phyloP scores from a whole-genome alignment of 2,113 vertebrate genomes.

The Cololabis saira region DNA sequence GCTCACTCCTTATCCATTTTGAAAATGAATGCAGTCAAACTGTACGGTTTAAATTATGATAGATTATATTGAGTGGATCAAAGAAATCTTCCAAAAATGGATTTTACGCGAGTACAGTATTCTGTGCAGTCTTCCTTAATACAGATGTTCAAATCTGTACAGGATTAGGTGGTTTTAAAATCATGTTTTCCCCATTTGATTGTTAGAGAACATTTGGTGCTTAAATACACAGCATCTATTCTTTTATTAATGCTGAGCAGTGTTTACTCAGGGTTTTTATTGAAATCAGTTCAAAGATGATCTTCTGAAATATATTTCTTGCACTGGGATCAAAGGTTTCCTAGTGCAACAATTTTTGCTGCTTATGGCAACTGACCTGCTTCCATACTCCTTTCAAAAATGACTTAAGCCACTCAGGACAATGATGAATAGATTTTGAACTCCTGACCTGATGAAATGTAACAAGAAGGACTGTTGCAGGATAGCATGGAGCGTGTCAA shows the following conservation, averaged over 20 bases:
- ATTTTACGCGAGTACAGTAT: slow-evolving; percentile 55
- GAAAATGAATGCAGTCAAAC: slow-evolving; percentile 56
- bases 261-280: not conserved
- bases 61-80: slow-evolving; percentile 70
- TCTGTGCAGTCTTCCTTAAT: slow-evolving; percentile 31
- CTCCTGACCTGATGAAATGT: slow-evolving; percentile 60
- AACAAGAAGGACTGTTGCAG: slow-evolving; percentile 38
- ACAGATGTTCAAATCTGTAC: slow-evolving; percentile 47
- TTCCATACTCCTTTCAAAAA: slow-evolving; percentile 39
- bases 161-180: slow-evolving; percentile 46
- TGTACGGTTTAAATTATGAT: slow-evolving; percentile 56
- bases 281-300: slow-evolving; percentile 10
- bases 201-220: slow-evolving; percentile 39
- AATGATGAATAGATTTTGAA: slow-evolving; percentile 56
- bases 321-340: slow-evolving; percentile 1
- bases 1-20: slow-evolving; percentile 35
- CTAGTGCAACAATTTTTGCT: not conserved
- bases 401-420: slow-evolving; percentile 12
- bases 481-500: slow-evolving; percentile 46
- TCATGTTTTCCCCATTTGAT: slow-evolving; percentile 8
- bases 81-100: slow-evolving; percentile 60
- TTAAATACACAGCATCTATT: slow-evolving; percentile 23
- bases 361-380: not conserved
- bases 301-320: slow-evolving; percentile 2
- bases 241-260: not conserved